A percentile compares a stretch with the other conserved stretches of the same genome.
Conservation (phyloP, 2,113 vertebrate species). For the Macquaria ambigua region DNA sequence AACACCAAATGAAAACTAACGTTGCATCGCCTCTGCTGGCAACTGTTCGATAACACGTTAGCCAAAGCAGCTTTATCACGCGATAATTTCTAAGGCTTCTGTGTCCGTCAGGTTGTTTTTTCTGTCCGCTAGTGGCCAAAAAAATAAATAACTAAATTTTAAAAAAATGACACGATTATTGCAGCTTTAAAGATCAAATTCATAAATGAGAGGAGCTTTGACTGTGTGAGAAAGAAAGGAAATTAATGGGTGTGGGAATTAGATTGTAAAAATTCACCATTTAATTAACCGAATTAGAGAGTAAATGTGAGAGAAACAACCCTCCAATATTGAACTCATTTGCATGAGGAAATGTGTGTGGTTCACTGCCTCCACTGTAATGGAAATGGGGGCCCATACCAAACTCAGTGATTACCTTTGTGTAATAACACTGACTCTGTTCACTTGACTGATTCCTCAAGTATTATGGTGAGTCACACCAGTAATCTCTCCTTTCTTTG, state of each 20-base stretch:
- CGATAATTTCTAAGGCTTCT: background rate
- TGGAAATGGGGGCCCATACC: background rate
- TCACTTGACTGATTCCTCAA: background rate
- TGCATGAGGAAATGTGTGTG: background rate
- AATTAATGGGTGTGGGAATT: background rate
- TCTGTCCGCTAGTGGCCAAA: background rate
- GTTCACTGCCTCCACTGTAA: background rate
- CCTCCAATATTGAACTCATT: background rate
- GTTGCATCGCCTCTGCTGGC: background rate
- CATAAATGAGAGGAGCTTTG: background rate
- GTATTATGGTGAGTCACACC: conserved; percentile 7
- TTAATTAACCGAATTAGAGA: background rate
- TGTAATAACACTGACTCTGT: background rate
- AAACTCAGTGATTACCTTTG: background rate
- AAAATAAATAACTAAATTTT: background rate
- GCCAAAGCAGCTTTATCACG: background rate
- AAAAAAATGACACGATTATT: background rate
- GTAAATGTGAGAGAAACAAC: background rate
- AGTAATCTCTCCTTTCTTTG: background rate
- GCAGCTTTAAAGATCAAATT: background rate
- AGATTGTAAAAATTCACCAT: background rate
- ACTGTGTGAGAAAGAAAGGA: background rate
- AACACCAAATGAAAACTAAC: background rate
- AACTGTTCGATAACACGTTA: background rate
- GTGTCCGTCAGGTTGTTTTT: background rate